These are phyloP conservation scores for Torymus texanus DNA, from an alignment of 2,888 invertebrate species.

Conservation along the genomic window DNA sequence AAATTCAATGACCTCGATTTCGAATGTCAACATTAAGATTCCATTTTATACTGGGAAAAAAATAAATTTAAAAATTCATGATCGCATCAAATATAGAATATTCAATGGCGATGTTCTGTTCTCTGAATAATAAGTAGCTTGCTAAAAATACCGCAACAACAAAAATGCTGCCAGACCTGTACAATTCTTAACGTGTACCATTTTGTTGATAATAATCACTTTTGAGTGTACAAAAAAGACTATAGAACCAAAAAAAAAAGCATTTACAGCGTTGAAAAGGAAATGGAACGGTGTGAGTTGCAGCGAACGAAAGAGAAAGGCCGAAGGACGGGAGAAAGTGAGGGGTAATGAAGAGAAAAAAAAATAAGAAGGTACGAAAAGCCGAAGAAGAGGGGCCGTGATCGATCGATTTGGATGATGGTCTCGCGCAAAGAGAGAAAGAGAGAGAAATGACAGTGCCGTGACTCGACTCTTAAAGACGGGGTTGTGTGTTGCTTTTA, in stretches of 20 bases:
- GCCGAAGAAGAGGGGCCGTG: slow-evolving; percentile 25
- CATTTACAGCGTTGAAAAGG: slow-evolving; percentile 27
- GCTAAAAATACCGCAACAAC: not conserved
- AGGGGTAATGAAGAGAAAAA: slow-evolving; percentile 12
- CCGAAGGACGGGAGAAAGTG: slow-evolving; percentile 47
- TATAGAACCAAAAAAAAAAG: slow-evolving; percentile 10
- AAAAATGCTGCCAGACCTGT: not conserved
- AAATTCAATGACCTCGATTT: slow-evolving; percentile 41
- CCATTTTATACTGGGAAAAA: slow-evolving; percentile 13
- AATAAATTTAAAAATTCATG: slow-evolving; percentile 14
- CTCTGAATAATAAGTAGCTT: too few relatives aligned
- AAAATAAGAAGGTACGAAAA: slow-evolving; percentile 11
- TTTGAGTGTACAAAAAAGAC: too few relatives aligned
- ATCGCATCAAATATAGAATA: not conserved
- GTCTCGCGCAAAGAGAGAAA: not conserved
- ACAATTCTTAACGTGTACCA: too few relatives aligned
- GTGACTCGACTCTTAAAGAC: slow-evolving; percentile 33
- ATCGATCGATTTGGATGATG: slow-evolving; percentile 37
- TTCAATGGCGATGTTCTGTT: not conserved
- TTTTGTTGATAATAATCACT: too few relatives aligned
- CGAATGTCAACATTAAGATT: not conserved
- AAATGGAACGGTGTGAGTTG: slow-evolving; percentile 17
- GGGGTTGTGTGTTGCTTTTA: slow-evolving; percentile 4
- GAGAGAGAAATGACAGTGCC: not conserved
- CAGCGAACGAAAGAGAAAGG: slow-evolving; percentile 40